A percentile compares a stretch with the other conserved stretches of the same genome.
These are phyloP conservation scores for Brachionus angularis DNA, from an alignment of 1,140 invertebrate genomes.

Conservation along the genomic window DNA sequence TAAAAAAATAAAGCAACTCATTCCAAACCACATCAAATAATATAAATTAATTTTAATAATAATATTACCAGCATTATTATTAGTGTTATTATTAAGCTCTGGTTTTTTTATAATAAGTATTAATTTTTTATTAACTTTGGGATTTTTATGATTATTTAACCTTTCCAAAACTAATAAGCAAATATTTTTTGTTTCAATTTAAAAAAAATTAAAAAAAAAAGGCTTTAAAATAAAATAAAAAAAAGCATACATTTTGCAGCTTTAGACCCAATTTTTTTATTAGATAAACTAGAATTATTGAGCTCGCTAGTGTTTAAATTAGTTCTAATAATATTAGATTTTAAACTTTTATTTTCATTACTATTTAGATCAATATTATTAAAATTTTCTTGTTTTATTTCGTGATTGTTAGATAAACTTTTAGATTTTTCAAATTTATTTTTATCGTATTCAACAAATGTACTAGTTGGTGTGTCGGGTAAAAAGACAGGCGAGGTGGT, in stretches of 20 bases:
- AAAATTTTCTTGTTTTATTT: neutral
- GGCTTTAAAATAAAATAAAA: too few relatives aligned
- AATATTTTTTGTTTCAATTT: neutral
- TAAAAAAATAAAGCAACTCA: too few relatives aligned
- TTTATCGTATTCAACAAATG: too few relatives aligned
- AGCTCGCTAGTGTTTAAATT: constrained; percentile 1
- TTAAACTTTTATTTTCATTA: constrained; percentile 7
- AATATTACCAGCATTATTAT: too few relatives aligned
- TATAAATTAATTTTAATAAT: too few relatives aligned
- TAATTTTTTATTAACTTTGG: too few relatives aligned
- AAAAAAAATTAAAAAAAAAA: neutral
- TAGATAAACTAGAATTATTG: constrained; percentile 18
- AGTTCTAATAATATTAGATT: neutral
- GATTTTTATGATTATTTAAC: too few relatives aligned
- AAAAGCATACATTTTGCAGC: constrained; percentile 39
- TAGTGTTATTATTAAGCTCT: too few relatives aligned
- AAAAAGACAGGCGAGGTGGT: constrained; percentile 14
- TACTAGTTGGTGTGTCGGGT: neutral
- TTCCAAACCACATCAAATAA: too few relatives aligned
- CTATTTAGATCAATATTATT: neutral
- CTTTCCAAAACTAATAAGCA: too few relatives aligned
- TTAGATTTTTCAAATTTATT: neutral
- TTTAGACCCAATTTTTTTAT: constrained; percentile 22
- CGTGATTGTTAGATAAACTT: too few relatives aligned
- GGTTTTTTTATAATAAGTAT: too few relatives aligned